A percentile compares a stretch with the other conserved stretches of the same genome.
phyloP scores from a whole-genome alignment of 2,888 invertebrate genomes.

The Scaptomyza tumidula region DNA sequence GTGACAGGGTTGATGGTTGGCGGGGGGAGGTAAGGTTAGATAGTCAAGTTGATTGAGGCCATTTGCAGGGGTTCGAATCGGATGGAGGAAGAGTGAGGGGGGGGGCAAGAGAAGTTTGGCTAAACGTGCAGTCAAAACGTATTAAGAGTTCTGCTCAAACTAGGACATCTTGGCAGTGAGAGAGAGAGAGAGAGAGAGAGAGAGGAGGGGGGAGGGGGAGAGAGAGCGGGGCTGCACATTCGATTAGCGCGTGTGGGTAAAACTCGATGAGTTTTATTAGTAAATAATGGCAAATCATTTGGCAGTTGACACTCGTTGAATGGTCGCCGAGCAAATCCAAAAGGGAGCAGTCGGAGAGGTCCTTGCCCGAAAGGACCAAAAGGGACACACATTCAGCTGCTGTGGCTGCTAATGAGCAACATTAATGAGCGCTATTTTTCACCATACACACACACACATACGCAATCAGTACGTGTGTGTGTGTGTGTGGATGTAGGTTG shows the following conservation, averaged over 20 bases:
- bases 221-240: conserved; percentile 41
- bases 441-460: conserved; percentile 72
- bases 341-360: conserved; percentile 7
- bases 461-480: conserved; percentile 12
- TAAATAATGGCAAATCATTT: conserved; percentile 84
- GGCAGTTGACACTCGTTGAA: conserved; percentile 81
- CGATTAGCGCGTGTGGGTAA: conserved; percentile 67
- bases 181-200: background rate
- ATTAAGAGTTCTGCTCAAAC: conserved; percentile 66
- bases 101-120: background rate
- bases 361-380: conserved; percentile 28
- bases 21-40: background rate
- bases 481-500: conserved; percentile 13
- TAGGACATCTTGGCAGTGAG: conserved; percentile 39
- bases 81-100: too few species aligned
- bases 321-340: conserved; percentile 13
- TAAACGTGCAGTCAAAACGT: conserved; percentile 74
- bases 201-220: background rate
- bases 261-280: conserved; percentile 83
- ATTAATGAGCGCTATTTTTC: conserved; percentile 83
- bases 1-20: background rate
- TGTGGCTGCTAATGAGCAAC: conserved; percentile 83
- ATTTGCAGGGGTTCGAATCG: conserved; percentile 57
- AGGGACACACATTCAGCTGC: conserved; percentile 30
- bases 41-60: conserved; percentile 82